Evolutionary conservation across 2,888 invertebrate genomes (phyloP).

Genomic region (Scaptodrosophila latifasciaeformis): DNA sequence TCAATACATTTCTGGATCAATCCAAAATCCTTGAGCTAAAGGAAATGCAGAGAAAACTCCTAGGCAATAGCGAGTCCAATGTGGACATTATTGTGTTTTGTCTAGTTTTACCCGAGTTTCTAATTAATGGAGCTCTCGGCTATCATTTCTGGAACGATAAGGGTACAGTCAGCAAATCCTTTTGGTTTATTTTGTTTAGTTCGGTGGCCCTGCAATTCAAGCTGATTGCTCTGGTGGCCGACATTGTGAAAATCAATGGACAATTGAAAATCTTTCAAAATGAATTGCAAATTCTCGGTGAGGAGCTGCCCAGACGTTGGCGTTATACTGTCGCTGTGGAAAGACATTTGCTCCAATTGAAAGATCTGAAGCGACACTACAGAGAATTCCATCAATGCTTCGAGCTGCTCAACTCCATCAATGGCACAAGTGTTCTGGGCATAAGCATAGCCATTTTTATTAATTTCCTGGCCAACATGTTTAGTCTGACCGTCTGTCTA

Average conservation of each 20-base stretch:
- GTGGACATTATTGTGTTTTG: conserved; percentile 5
- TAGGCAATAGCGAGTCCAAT: too few species aligned
- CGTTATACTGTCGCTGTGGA: conserved; percentile 8
- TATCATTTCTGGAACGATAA: neutral
- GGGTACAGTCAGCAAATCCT: conserved; percentile 7
- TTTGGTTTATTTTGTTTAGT: conserved; percentile 21
- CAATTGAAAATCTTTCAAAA: conserved; percentile 5
- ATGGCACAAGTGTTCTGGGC: conserved; percentile 67
- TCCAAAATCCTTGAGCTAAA: too few species aligned
- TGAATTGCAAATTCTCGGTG: conserved; percentile 21
- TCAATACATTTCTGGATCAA: too few species aligned
- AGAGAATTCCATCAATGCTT: conserved; percentile 52
- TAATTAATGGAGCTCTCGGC: neutral
- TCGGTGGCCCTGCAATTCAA: conserved; percentile 36
- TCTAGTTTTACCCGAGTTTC: conserved; percentile 9
- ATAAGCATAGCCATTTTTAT: conserved; percentile 68
- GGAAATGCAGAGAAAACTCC: too few species aligned
- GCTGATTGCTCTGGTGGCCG: conserved; percentile 34
- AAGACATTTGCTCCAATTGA: conserved; percentile 24
- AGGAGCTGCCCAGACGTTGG: conserved; percentile 6
- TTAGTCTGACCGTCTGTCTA: too few species aligned
- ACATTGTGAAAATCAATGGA: conserved; percentile 35
- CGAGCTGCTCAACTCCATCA: conserved; percentile 50
- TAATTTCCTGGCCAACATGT: conserved; percentile 20
- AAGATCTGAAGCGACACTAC: conserved; percentile 55